Conservation (phyloP, 2,113 vertebrate genomes). For the Macquaria australasica region DNA sequence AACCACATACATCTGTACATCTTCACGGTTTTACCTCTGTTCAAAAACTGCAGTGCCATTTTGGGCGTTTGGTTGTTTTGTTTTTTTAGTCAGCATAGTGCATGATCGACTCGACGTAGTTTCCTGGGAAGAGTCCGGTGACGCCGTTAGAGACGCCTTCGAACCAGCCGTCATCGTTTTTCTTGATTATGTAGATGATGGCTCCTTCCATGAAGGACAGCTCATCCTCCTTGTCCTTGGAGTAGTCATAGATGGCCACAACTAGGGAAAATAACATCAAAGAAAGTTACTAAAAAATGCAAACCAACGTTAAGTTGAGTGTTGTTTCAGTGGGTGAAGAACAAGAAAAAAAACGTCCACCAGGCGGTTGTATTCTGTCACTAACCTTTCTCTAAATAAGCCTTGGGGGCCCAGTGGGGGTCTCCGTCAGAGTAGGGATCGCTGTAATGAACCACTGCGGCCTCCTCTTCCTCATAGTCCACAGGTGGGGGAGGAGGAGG, state of each 20-base stretch:
- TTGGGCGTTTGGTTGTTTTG: neutral
- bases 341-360: neutral
- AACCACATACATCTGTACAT: conserved; percentile 63
- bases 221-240: conserved; percentile 99
- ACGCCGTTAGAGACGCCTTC: conserved; percentile 97
- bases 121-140: conserved; percentile 98
- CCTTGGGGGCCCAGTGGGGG: conserved; percentile 97
- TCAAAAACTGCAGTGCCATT: conserved; percentile 31
- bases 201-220: conserved; percentile 98
- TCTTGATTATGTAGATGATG: conserved; percentile 99
- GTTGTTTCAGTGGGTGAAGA: neutral
- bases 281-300: neutral
- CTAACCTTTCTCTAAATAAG: conserved; percentile 96
- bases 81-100: conserved; percentile 95
- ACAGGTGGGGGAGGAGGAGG: conserved; percentile 96
- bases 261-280: conserved; percentile 78
- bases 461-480: conserved; percentile 98
- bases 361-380: neutral
- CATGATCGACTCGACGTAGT: conserved; percentile 99
- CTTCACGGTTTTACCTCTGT: conserved; percentile 47
- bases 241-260: conserved; percentile 98
- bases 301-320: neutral
- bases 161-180: conserved; percentile 99
- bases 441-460: conserved; percentile 94
- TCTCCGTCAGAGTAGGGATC: conserved; percentile 98